Percentiles rank a stretch among this genome's conserved stretches.
These are phyloP conservation scores for Poeciliopsis gracilis DNA, from an alignment of 2,797 vertebrate species.

Conservation along the genomic window DNA sequence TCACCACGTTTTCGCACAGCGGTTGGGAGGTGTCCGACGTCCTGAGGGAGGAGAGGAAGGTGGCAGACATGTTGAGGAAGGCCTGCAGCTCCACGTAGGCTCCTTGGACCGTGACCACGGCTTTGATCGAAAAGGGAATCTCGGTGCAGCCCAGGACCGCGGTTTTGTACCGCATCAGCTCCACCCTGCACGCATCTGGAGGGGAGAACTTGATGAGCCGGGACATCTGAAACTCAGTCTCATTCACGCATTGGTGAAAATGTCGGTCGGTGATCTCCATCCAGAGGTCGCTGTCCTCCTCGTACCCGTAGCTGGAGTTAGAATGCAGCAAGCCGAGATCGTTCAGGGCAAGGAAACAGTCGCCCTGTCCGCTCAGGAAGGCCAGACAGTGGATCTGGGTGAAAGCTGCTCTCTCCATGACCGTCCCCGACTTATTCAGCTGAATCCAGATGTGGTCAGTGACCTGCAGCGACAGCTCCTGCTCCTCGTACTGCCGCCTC, in stretches of 20 bases:
- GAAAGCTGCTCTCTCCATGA: conserved; percentile 82
- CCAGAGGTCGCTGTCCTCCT: conserved; percentile 81
- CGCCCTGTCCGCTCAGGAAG: conserved; percentile 85
- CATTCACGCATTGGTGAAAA: conserved; percentile 89
- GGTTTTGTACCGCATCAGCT: conserved; percentile 93
- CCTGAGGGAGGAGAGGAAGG: conserved; percentile 57
- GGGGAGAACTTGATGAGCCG: conserved; percentile 90
- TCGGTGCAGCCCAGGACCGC: conserved; percentile 72
- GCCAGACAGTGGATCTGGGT: conserved; percentile 91
- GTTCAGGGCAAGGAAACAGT: conserved; percentile 95
- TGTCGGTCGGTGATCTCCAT: conserved; percentile 87
- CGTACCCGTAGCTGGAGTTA: conserved; percentile 84
- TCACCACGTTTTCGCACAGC: conserved; percentile 88
- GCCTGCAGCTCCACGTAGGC: conserved; percentile 94
- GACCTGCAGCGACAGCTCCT: conserved; percentile 91
- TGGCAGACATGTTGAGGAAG: conserved; percentile 88
- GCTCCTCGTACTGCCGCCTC: conserved; percentile 89
- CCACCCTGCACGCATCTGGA: conserved; percentile 88
- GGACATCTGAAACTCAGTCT: conserved; percentile 82
- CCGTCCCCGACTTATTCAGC: conserved; percentile 84
- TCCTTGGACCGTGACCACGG: conserved; percentile 90
- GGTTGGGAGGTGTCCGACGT: conserved; percentile 62
- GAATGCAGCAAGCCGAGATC: conserved; percentile 86
- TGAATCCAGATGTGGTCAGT: conserved; percentile 92
- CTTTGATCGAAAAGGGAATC: conserved; percentile 91